Evolutionary conservation across 2,888 invertebrate genomes (phyloP), one percentile per base, ranked within the genome.

Genomic region (Ormyrus labotus): DNA sequence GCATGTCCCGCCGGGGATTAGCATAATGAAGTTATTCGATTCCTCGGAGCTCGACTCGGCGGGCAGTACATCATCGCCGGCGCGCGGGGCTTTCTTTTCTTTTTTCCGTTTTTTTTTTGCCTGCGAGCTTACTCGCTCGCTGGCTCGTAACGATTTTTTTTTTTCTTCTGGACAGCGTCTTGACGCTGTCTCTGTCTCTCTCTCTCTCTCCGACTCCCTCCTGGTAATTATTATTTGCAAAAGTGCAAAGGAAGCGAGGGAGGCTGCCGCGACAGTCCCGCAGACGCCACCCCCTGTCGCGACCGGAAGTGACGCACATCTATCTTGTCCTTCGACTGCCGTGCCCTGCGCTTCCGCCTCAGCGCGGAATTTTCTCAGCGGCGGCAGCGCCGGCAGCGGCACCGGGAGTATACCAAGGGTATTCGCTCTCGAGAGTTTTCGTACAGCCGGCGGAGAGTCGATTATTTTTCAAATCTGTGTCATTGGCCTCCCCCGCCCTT

Each of bases 231-330:
- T 89, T 88, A 89, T 89, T 88, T 83, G 85, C 84, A 83, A 86
- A 87, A 88, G 84, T 85, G 84, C 81, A 82, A 83, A 53, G 70
- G 34, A 57, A 53, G 50, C 19, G 19, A 19, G 19, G 19, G n/a
- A 48, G 79, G 68, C 45, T 45, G 71, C 69, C 6, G 50, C 85
- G 87, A 86, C 84, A 88, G 89, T 84, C 89, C 88, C 84, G 84
- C 83, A 89, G 90, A 89, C 90, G 90, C 90, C 90, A 89, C 87
- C 90, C 88, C 88, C 89, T 88, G 90, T 89, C 90, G 89, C 89
- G 88, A 87, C 89, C 89, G 90, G 90, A 90, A 90, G 90, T 90
- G 87, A 90, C 89, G 90, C 89, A 90, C 90, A 90, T 90, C 88
- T 88, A 90, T 90, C 90, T 90, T 90, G 86, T 86, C 87, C 84